Evolutionary conservation across 2,113 vertebrate genomes (phyloP).

Genomic region (Circaetus cinerascens): DNA sequence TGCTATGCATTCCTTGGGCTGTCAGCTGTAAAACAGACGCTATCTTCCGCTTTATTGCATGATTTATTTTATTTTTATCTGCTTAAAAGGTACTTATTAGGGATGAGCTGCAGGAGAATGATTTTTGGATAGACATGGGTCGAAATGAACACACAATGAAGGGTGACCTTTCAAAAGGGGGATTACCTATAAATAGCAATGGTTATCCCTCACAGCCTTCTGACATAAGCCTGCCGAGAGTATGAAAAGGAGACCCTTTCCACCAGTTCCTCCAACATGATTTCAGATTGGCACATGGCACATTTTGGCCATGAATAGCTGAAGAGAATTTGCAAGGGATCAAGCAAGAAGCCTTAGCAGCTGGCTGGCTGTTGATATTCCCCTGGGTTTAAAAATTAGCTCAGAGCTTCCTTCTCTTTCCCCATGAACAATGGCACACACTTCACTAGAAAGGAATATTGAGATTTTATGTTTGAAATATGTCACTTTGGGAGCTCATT

Average conservation of each 20-base stretch:
- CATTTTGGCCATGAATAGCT: slow-evolving; percentile 46
- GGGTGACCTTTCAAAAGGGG: slow-evolving; percentile 67
- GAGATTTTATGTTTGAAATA: slow-evolving; percentile 68
- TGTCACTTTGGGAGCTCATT: slow-evolving; percentile 52
- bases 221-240: slow-evolving; percentile 32
- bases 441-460: slow-evolving; percentile 38
- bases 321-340: slow-evolving; percentile 61
- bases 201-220: slow-evolving; percentile 61
- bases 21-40: neutral
- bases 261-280: slow-evolving; percentile 2
- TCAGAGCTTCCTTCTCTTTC: slow-evolving; percentile 30
- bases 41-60: neutral
- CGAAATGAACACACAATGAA: slow-evolving; percentile 55
- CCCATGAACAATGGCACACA: slow-evolving; percentile 11
- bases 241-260: slow-evolving; percentile 42
- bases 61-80: slow-evolving; percentile 44
- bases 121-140: slow-evolving; percentile 38
- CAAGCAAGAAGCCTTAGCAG: slow-evolving; percentile 19
- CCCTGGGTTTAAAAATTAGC: slow-evolving; percentile 2
- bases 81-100: neutral
- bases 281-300: neutral
- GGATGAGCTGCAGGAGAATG: neutral
- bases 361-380: neutral
- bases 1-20: neutral
- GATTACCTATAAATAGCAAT: slow-evolving; percentile 76